A percentile compares a stretch with the other conserved stretches of the same genome.
Conservation (phyloP, 2,113 vertebrate genomes). For the Pristiophorus japonicus region DNA sequence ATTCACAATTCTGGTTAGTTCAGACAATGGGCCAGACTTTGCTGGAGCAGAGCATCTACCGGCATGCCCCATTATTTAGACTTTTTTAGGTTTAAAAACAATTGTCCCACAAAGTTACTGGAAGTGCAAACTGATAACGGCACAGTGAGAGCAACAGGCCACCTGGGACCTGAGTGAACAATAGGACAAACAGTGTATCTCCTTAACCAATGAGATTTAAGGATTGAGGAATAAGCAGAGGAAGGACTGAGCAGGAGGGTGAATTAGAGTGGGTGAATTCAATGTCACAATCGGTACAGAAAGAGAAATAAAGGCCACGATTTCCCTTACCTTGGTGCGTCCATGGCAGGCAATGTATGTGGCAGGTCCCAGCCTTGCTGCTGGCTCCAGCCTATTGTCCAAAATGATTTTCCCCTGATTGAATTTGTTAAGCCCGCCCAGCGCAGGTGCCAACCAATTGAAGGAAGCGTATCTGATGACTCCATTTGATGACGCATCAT, state of each 20-base stretch:
- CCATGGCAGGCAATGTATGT: too few relatives aligned
- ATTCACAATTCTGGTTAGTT: neutral
- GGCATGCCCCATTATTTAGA: neutral
- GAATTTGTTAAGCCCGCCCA: too few relatives aligned
- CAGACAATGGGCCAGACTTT: neutral
- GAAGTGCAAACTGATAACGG: neutral
- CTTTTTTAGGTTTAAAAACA: neutral
- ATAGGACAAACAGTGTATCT: neutral
- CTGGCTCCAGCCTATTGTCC: too few relatives aligned
- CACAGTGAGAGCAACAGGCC: neutral
- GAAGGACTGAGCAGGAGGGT: neutral
- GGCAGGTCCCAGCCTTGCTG: too few relatives aligned
- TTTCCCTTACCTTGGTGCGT: too few relatives aligned
- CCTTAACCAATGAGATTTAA: neutral
- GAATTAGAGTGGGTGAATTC: neutral
- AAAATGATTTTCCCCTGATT: too few relatives aligned
- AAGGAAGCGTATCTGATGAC: too few relatives aligned
- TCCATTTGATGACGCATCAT: too few relatives aligned
- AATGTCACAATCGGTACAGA: neutral
- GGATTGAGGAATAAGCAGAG: neutral
- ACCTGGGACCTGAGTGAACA: neutral
- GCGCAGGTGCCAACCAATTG: too few relatives aligned
- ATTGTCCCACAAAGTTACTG: neutral
- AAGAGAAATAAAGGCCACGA: neutral
- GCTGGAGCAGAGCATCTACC: neutral